Base-by-base conservation (phyloP, 2,113 vertebrate species). In the Chrysemys picta region DNA sequence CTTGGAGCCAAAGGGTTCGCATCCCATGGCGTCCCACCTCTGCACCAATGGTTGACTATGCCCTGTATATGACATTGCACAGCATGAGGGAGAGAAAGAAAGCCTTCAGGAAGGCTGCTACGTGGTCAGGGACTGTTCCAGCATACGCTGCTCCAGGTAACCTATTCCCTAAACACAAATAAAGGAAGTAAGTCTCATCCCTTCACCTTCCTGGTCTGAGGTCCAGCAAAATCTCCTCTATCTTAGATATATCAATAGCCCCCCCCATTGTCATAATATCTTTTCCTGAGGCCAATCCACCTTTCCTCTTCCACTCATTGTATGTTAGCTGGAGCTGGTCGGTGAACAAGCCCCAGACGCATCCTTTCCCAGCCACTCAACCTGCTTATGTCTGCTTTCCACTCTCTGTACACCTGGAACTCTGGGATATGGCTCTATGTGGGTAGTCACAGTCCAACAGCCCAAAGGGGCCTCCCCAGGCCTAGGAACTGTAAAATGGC, bases 401-500 rank as follows among this genome's bases (percentile, higher is more conserved):
- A 12, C 38, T 25, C 53, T 57, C 57, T 75, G 0, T 27, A 72
- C 89, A 86, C 49, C 22, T 16, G 38, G 76, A 82, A 9, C 29
- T 75, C 19, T 24, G 35, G 29, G 47, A 80, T n/a, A 1, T 22
- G 76, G 72, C 19, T 21, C 47, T 3, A 2, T n/a, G 38, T 76
- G 35, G n/a, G 6, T 82, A 79, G 5, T 42, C 42, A 0, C 0
- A 75, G 75, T 49, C 65, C 65, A 69, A n/a, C 4, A n/a, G 65
- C 17, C 65, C 65, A 69, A 35, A 69, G 35, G 35, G 16, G 17
- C 16, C 31, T n/a, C 8, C 62, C 35, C 5, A 17, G 62, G n/a
- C 62, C 25, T 54, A 56, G 81, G 84, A 45, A 45, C 72, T 35
- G 82, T 11, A 10, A 79, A 84, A 19, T 78, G 13, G 19, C 38